Base-by-base conservation (phyloP, 2,888 invertebrate species). In the Dioctria linearis region DNA sequence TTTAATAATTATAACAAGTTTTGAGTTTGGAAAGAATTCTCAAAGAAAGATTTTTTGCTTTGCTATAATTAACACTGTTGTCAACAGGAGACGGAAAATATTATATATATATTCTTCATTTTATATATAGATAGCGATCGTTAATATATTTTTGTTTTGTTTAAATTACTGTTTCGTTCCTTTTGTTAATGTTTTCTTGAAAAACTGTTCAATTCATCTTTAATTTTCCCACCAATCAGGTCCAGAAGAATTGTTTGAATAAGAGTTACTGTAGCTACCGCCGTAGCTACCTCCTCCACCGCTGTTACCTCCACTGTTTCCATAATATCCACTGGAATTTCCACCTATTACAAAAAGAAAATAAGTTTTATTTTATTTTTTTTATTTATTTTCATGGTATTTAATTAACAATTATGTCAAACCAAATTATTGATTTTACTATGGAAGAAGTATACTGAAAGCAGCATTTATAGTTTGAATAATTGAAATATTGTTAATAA, bases 261-360 rank as follows among this genome's bases (percentile, higher is more conserved):
- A 90, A 82, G 89, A 90, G 82, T 89, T 90, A 80, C 49, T 57
- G 54, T 89, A 87, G 49, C 87, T 87, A 79, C 90, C 90, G 84
- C 91, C 90, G 67, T 90, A 88, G 79, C 91, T 90, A 80, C 90
- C 90, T 84, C 91, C 90, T 82, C 90, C 89, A 83, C 90, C 88
- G 71, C 86, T 86, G 37, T 84, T 82, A 8, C 87, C 86, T 81
- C 89, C 88, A 43, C 90, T 90, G 67, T 85, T 85, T 49, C 86
- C 85, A 65, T 85, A 84, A 76, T 83, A 84, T 57, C 86, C 85
- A 57, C 90, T 90, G 39, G 86, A 86, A 79, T 86, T 73, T 39
- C 75, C 75, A 9, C 80, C 80, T 80, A 25, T 25, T 25, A 59
- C 3, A 61, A 86, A 85, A 6, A 46, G 46, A 46, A 46, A 46